phyloP scores from a whole-genome alignment of 2,888 invertebrate genomes.

The Bombylius discolor region DNA sequence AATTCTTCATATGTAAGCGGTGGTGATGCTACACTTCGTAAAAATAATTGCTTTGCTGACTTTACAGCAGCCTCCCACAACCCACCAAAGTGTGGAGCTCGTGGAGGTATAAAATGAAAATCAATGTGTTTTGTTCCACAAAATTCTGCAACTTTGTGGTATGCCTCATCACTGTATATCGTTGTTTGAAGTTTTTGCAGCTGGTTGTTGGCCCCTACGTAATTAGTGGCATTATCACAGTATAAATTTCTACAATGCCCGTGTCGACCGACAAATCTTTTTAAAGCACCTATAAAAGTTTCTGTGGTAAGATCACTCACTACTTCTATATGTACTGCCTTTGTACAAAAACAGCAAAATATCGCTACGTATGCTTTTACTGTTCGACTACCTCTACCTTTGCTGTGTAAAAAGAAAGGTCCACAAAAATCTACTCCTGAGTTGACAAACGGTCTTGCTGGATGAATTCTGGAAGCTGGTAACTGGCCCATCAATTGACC shows the following conservation, averaged over 20 bases:
- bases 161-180: too few species aligned
- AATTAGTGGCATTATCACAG: slow-evolving; percentile 8
- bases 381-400: slow-evolving; percentile 2
- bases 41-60: too few species aligned
- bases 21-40: too few species aligned
- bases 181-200: too few species aligned
- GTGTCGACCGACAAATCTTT: slow-evolving; percentile 6
- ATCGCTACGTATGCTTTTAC: slow-evolving; percentile 9
- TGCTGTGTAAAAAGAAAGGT: slow-evolving; percentile 3
- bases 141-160: too few species aligned
- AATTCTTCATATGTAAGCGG: too few species aligned
- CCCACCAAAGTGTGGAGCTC: too few species aligned
- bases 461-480: slow-evolving; percentile 11
- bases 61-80: neutral
- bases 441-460: slow-evolving; percentile 8
- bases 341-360: slow-evolving; percentile 11
- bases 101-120: too few species aligned
- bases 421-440: slow-evolving; percentile 9
- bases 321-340: slow-evolving; percentile 11
- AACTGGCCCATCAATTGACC: slow-evolving; percentile 19
- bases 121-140: too few species aligned
- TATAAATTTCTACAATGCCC: slow-evolving; percentile 1
- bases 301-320: slow-evolving; percentile 9
- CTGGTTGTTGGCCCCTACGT: neutral
- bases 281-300: slow-evolving; percentile 11